These are phyloP conservation scores for Ichneumoninae sp. DNA, from an alignment of 2,888 invertebrate genomes.

Conservation along the genomic window DNA sequence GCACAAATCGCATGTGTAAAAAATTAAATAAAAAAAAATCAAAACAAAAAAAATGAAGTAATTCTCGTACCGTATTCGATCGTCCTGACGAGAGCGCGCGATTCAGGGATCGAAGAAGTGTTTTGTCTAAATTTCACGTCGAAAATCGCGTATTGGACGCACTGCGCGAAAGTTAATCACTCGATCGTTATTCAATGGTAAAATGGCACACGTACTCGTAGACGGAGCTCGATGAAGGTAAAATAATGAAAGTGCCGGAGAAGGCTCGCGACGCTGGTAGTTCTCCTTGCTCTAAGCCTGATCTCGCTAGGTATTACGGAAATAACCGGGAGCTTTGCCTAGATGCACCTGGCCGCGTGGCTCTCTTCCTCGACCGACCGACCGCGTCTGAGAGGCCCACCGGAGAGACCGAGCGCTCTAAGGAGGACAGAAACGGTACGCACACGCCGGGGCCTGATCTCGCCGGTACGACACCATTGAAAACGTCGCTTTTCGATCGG, in stretches of 20 bases:
- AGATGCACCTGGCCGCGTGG: slow-evolving; percentile 81
- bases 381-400: slow-evolving; percentile 81
- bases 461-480: slow-evolving; percentile 81
- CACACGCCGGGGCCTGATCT: slow-evolving; percentile 79
- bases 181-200: slow-evolving; percentile 32
- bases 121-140: slow-evolving; percentile 23
- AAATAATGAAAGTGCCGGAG: slow-evolving; percentile 41
- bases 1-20: slow-evolving; percentile 35
- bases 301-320: slow-evolving; percentile 68
- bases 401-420: slow-evolving; percentile 77
- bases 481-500: slow-evolving; percentile 80
- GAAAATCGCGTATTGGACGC: slow-evolving; percentile 44
- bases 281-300: slow-evolving; percentile 76
- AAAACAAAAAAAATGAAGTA: slow-evolving; percentile 10
- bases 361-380: slow-evolving; percentile 82
- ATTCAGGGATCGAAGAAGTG: slow-evolving; percentile 20
- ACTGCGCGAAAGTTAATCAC: slow-evolving; percentile 40
- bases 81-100: slow-evolving; percentile 53
- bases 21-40: slow-evolving; percentile 14
- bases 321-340: slow-evolving; percentile 52
- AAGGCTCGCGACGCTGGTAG: slow-evolving; percentile 53
- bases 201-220: slow-evolving; percentile 65
- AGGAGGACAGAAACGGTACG: slow-evolving; percentile 84
- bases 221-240: slow-evolving; percentile 62
- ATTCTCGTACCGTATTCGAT: slow-evolving; percentile 4